Conservation (phyloP, 2,888 invertebrate genomes). For the Eumerus sabulonum region DNA sequence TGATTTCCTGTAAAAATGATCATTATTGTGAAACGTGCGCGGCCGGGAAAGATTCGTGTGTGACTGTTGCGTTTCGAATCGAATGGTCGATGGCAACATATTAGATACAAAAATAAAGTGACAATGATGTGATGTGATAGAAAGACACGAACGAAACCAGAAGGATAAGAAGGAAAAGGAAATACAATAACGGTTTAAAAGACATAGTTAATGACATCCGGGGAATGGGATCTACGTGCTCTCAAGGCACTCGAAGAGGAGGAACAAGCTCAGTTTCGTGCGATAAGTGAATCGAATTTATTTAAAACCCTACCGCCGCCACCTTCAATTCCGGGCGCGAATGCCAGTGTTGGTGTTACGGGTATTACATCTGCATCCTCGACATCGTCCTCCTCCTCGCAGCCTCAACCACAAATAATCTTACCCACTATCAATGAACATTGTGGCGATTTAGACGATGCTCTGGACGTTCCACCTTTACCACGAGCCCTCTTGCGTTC, state of each 20-base stretch:
- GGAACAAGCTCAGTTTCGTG: slow-evolving; percentile 77
- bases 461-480: slow-evolving; percentile 64
- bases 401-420: slow-evolving; percentile 75
- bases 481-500: slow-evolving; percentile 58
- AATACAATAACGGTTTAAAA: slow-evolving; percentile 19
- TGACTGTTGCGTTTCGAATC: too few relatives aligned
- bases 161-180: too few relatives aligned
- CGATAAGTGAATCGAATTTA: slow-evolving; percentile 76
- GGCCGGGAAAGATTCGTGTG: too few relatives aligned
- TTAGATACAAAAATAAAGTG: background rate
- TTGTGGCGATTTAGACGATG: slow-evolving; percentile 70
- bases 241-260: slow-evolving; percentile 79
- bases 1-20: too few relatives aligned
- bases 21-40: too few relatives aligned
- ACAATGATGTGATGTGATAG: too few relatives aligned
- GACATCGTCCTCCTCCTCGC: slow-evolving; percentile 72
- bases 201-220: slow-evolving; percentile 76
- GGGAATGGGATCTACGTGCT: slow-evolving; percentile 79
- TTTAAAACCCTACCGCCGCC: slow-evolving; percentile 73
- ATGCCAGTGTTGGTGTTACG: too few relatives aligned
- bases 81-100: background rate
- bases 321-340: slow-evolving; percentile 50
- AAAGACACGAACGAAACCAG: too few relatives aligned
- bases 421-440: slow-evolving; percentile 77
- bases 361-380: slow-evolving; percentile 55